These are phyloP conservation scores for Xiphydria camelus DNA, from an alignment of 2,888 invertebrate species.

Conservation along the genomic window DNA sequence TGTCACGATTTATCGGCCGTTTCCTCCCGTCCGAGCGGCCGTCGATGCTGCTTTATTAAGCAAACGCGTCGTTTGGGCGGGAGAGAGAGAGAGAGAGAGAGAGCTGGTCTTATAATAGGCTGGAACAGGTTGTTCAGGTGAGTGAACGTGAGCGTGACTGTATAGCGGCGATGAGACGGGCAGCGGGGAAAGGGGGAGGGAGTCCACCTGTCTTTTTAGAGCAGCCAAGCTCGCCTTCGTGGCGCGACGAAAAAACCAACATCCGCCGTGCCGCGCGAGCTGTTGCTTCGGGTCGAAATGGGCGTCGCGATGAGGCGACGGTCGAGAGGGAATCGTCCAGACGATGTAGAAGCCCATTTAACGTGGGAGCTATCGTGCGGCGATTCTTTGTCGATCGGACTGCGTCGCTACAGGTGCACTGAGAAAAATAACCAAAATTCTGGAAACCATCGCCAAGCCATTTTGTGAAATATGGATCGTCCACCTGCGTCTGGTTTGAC, in stretches of 20 bases:
- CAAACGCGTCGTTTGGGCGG: not conserved
- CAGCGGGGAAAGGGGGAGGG: not conserved
- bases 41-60: not conserved
- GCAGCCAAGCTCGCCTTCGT: not conserved
- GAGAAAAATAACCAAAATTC: too few relatives aligned
- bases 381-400: too few relatives aligned
- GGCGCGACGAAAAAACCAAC: not conserved
- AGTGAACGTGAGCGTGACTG: slow-evolving; percentile 3
- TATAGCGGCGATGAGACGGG: not conserved
- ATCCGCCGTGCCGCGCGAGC: too few relatives aligned
- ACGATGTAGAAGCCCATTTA: too few relatives aligned
- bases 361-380: too few relatives aligned
- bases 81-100: slow-evolving; percentile 1
- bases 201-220: slow-evolving; percentile 15
- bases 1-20: not conserved
- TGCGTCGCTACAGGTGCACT: too few relatives aligned
- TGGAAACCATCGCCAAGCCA: too few relatives aligned
- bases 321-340: too few relatives aligned
- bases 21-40: not conserved
- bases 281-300: too few relatives aligned
- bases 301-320: too few relatives aligned
- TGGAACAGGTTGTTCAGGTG: slow-evolving; percentile 17
- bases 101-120: slow-evolving; percentile 14
- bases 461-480: too few relatives aligned
- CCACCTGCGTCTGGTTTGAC: too few relatives aligned